Percentiles rank a stretch among this genome's conserved stretches.
phyloP scores from a whole-genome alignment of 2,797 vertebrate species.

The Coendou prehensilis region DNA sequence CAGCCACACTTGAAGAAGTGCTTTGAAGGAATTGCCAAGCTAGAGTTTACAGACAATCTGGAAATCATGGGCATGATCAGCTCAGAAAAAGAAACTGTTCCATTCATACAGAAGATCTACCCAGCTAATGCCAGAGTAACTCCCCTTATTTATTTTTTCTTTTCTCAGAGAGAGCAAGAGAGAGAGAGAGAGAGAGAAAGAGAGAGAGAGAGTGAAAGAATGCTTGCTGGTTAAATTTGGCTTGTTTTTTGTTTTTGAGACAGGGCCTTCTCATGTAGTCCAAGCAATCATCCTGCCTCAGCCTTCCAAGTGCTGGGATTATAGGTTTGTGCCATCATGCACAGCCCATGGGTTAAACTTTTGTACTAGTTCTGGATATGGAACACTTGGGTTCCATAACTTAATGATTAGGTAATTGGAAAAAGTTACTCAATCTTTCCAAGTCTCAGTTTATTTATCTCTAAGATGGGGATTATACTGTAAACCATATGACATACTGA shows the following conservation, averaged over 20 bases:
- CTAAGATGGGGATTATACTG: background rate
- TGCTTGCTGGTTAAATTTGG: background rate
- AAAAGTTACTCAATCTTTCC: background rate
- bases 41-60: constrained; percentile 92
- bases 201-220: background rate
- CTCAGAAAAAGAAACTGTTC: constrained; percentile 94
- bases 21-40: constrained; percentile 96
- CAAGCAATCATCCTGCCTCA: background rate
- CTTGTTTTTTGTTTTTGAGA: background rate
- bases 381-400: background rate
- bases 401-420: background rate
- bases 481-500: background rate
- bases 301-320: background rate
- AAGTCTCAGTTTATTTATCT: background rate
- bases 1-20: constrained; percentile 98
- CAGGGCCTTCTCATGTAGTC: background rate
- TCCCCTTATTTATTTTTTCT: background rate
- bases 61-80: constrained; percentile 96
- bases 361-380: background rate
- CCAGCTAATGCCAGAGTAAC: constrained; percentile 94
- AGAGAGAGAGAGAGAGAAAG: background rate
- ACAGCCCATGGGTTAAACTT: background rate
- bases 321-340: background rate
- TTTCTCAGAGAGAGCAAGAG: background rate
- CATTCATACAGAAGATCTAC: constrained; percentile 92